A percentile compares a stretch with the other conserved stretches of the same genome.
Evolutionary conservation across 30 jellyfish, hydroid and myxozoan genomes (phyloP).

Genomic region (Turritopsis rubra): DNA sequence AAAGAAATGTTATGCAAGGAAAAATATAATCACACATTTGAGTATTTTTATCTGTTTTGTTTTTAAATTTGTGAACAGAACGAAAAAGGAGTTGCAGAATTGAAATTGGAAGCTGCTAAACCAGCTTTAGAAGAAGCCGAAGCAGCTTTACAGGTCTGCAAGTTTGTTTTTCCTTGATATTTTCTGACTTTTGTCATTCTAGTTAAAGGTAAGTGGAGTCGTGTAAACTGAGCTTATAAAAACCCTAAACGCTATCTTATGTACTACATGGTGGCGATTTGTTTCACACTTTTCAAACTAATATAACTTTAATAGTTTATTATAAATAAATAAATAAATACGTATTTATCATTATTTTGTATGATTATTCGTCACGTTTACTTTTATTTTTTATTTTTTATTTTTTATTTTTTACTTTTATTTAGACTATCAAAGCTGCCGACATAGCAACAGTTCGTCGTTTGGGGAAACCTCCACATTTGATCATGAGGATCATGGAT

Average conservation of each 20-base stretch:
- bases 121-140: conserved; percentile 94
- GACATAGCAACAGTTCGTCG: conserved; percentile 63
- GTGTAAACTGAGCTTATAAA: no score
- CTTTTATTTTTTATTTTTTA: no score
- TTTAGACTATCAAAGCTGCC: conserved; percentile 64
- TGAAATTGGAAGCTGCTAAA: conserved; percentile 76
- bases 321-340: no score
- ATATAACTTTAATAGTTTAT: no score
- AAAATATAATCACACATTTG: no score
- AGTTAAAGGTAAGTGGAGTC: no score
- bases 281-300: no score
- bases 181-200: neutral
- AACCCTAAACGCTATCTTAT: no score
- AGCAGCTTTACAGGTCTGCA: conserved; percentile 62
- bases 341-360: no score
- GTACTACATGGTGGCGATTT: no score
- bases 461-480: conserved; percentile 75
- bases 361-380: no score
- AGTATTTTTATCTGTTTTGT: neutral
- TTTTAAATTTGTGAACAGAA: conserved; percentile 20
- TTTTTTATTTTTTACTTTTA: neutral
- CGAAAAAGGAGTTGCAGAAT: conserved; percentile 65
- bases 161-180: neutral
- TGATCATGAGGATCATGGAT: conserved; percentile 87
- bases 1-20: no score